Percentiles rank a stretch among this genome's conserved stretches.
phyloP scores from a whole-genome alignment of 2,888 invertebrate genomes.

The Drosophila cognata region DNA sequence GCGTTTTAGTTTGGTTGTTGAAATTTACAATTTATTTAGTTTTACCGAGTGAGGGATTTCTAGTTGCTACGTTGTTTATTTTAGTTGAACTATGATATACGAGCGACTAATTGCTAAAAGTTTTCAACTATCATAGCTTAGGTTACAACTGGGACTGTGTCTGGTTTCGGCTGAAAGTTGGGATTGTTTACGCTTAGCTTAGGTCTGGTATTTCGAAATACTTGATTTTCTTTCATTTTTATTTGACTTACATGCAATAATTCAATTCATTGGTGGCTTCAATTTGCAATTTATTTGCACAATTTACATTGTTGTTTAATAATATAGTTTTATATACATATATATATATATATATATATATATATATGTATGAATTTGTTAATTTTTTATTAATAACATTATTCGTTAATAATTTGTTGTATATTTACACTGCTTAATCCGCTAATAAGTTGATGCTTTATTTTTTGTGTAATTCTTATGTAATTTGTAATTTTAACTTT shows the following conservation, averaged over 20 bases:
- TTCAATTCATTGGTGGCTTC: slow-evolving; percentile 82
- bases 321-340: slow-evolving; percentile 30
- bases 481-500: slow-evolving; percentile 20
- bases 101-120: slow-evolving; percentile 78
- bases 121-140: slow-evolving; percentile 58
- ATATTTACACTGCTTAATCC: slow-evolving; percentile 58
- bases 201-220: slow-evolving; percentile 59
- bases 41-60: slow-evolving; percentile 41
- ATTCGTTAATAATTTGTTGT: slow-evolving; percentile 24
- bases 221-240: slow-evolving; percentile 46
- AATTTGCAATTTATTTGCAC: slow-evolving; percentile 75
- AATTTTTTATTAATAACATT: slow-evolving; percentile 21
- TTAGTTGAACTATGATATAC: slow-evolving; percentile 77
- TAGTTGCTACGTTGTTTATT: slow-evolving; percentile 54
- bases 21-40: slow-evolving; percentile 64
- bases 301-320: slow-evolving; percentile 64
- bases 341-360: slow-evolving; percentile 1
- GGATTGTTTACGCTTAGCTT: slow-evolving; percentile 72
- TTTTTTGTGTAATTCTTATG: background rate
- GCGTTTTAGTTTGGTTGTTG: slow-evolving; percentile 63
- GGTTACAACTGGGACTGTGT: slow-evolving; percentile 43
- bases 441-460: slow-evolving; percentile 30
- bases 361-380: slow-evolving; percentile 20
- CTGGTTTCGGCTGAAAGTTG: slow-evolving; percentile 51
- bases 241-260: slow-evolving; percentile 77